phyloP scores from a whole-genome alignment of 2,797 vertebrate genomes.

The Bucorvus abyssinicus region DNA sequence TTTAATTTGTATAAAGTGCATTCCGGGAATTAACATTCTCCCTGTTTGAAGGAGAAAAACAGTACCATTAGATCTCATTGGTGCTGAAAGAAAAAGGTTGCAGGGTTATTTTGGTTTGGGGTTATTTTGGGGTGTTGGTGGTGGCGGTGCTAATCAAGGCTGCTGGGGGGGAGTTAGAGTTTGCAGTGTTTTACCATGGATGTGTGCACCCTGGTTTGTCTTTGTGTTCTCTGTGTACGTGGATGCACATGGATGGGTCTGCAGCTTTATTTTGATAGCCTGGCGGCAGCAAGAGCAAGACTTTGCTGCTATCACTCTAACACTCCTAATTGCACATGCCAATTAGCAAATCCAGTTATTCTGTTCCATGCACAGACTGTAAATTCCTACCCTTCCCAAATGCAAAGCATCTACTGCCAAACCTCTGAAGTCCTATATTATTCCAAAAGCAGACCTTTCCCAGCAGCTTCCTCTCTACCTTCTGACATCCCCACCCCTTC shows the following conservation, averaged over 20 bases:
- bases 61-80: neutral
- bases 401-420: neutral
- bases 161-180: neutral
- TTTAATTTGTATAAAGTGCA: constrained; percentile 46
- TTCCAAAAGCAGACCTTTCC: neutral
- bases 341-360: neutral
- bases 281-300: neutral
- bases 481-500: neutral
- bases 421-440: neutral
- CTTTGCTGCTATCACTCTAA: neutral
- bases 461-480: neutral
- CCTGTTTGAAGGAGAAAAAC: neutral
- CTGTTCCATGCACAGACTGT: neutral
- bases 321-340: neutral
- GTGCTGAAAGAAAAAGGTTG: neutral
- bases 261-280: neutral
- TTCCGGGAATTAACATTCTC: constrained; percentile 14
- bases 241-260: neutral
- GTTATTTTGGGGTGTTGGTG: neutral
- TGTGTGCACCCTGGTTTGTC: neutral
- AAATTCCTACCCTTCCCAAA: neutral
- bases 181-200: neutral
- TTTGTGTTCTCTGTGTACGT: rapidly evolving
- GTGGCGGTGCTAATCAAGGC: neutral
- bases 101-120: neutral